A percentile compares a stretch with the other conserved stretches of the same genome.
These are phyloP conservation scores for Drosophila eohydei DNA, from an alignment of 2,888 invertebrate genomes.

Conservation along the genomic window DNA sequence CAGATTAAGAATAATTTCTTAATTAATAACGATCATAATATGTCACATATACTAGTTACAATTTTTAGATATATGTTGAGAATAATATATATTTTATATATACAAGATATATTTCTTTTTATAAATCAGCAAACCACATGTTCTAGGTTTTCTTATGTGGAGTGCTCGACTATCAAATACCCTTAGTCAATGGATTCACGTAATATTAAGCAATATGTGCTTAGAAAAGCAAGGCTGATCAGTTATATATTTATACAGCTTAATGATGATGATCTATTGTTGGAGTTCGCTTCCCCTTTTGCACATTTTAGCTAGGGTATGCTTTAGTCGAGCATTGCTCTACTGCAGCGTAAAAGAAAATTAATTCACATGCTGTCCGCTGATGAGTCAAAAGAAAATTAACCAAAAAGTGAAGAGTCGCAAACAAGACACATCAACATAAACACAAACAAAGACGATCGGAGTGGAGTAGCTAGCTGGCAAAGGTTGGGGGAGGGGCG, in stretches of 20 bases:
- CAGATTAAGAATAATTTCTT: neutral
- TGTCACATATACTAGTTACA: neutral
- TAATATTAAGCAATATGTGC: no score
- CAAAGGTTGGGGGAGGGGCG: neutral
- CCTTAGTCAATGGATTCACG: no score
- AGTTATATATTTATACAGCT: neutral
- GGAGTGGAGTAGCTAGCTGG: slow-evolving; percentile 18
- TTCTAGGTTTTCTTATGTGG: neutral
- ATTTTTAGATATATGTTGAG: neutral
- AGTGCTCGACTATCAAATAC: neutral
- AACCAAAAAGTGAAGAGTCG: slow-evolving; percentile 33
- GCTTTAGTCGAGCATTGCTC: neutral
- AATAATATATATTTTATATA: no score
- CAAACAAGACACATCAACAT: slow-evolving; percentile 11
- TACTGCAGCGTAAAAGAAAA: slow-evolving; percentile 33
- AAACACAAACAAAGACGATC: slow-evolving; percentile 25
- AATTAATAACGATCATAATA: neutral
- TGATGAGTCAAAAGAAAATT: slow-evolving; percentile 31
- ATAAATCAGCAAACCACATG: neutral
- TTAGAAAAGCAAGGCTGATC: neutral
- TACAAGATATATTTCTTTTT: neutral
- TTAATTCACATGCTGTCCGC: slow-evolving; percentile 45
- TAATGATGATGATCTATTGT: neutral
- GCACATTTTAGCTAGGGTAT: neutral
- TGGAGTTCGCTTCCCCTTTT: no score